Conservation (phyloP, 2,113 vertebrate genomes). For the Mungos mungo region DNA sequence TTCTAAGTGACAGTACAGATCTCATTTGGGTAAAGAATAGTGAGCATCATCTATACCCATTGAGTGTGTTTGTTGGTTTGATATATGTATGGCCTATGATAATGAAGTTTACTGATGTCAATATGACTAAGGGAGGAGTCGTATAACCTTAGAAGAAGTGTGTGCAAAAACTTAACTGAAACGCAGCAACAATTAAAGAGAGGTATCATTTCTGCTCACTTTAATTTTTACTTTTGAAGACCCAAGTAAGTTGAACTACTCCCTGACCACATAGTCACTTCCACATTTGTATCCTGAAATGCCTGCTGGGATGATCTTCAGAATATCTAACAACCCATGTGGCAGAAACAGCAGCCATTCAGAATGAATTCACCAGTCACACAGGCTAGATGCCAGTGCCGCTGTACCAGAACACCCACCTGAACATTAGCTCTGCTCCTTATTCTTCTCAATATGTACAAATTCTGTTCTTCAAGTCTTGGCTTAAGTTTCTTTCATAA, state of each 20-base stretch:
- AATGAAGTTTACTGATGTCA: neutral
- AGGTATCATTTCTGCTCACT: neutral
- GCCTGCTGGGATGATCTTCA: neutral
- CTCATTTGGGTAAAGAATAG: constrained; percentile 2
- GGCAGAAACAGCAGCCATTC: neutral
- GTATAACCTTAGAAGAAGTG: neutral
- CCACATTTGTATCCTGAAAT: neutral
- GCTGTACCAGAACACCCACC: neutral
- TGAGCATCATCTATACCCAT: neutral
- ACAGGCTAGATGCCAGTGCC: neutral
- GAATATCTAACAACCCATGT: constrained; percentile 17
- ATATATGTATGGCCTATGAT: neutral
- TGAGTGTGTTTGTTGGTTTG: constrained; percentile 4
- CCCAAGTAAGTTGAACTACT: neutral
- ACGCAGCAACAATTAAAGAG: neutral
- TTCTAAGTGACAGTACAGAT: neutral
- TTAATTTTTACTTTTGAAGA: constrained; percentile 31
- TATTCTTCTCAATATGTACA: neutral
- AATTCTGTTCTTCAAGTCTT: neutral
- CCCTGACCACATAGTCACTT: neutral
- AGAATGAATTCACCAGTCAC: neutral
- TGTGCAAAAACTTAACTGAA: constrained; percentile 2
- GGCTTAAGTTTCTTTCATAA: neutral
- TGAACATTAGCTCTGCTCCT: neutral
- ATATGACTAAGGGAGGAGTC: neutral